Evolutionary conservation across 1,140 invertebrate genomes (phyloP).

Genomic region (Lordiphosa stackelbergi): DNA sequence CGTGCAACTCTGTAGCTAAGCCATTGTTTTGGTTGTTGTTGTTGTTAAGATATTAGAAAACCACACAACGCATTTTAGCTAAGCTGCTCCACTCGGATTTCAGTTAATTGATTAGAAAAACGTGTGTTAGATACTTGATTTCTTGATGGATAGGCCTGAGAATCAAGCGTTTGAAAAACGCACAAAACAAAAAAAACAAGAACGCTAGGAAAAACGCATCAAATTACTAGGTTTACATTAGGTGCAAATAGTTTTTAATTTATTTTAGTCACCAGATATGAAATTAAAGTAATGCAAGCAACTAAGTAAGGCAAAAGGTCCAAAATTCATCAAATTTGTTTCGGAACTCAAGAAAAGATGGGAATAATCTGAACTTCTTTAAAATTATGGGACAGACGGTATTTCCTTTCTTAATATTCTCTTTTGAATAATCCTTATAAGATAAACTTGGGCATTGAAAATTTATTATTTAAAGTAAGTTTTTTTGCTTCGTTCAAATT

Average conservation of each 20-base stretch:
- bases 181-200: conserved; percentile 5
- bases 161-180: conserved; percentile 24
- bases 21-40: conserved; percentile 21
- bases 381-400: no score
- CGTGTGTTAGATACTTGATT: conserved; percentile 36
- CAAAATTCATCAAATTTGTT: no score
- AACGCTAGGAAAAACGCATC: conserved; percentile 19
- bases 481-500: no score
- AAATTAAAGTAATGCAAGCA: no score
- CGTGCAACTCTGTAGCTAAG: conserved; percentile 40
- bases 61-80: conserved; percentile 30
- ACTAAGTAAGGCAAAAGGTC: no score
- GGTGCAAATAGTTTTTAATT: conserved; percentile 18
- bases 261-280: no score
- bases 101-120: conserved; percentile 65
- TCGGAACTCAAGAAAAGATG: no score
- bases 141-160: conserved; percentile 38
- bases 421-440: no score
- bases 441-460: no score
- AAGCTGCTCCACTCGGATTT: conserved; percentile 40
- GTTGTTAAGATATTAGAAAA: conserved; percentile 48
- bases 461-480: no score
- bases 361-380: no score
- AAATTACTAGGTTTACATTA: conserved; percentile 15
- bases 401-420: no score